Conservation (phyloP, 2,797 vertebrate genomes). For the Austrolebias charrua region DNA sequence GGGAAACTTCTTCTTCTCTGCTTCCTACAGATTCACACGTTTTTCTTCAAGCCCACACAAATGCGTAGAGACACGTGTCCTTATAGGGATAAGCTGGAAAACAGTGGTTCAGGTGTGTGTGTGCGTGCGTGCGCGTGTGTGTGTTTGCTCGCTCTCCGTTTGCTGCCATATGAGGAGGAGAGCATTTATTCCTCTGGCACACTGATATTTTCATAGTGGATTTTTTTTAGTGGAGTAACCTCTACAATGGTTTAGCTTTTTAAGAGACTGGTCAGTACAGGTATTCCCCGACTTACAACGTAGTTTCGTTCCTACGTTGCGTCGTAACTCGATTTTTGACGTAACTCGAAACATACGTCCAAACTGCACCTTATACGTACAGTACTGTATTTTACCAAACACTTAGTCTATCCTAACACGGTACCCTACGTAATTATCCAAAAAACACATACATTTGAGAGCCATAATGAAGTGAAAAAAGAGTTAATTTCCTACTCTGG, state of each 20-base stretch:
- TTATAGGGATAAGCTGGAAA: slow-evolving; percentile 16
- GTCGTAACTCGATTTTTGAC: too few relatives aligned
- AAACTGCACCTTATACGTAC: too few relatives aligned
- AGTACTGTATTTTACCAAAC: too few relatives aligned
- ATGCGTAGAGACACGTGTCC: slow-evolving; percentile 22
- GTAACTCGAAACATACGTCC: too few relatives aligned
- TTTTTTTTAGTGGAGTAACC: neutral
- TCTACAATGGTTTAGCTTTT: neutral
- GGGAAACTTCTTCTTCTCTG: slow-evolving; percentile 28
- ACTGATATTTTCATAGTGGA: slow-evolving; percentile 2
- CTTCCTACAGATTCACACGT: slow-evolving; percentile 37
- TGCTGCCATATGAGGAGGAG: slow-evolving; percentile 12
- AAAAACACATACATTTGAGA: too few relatives aligned
- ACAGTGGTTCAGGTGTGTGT: slow-evolving; percentile 3
- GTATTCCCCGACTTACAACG: too few relatives aligned
- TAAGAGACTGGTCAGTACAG: neutral
- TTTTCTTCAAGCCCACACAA: slow-evolving; percentile 45
- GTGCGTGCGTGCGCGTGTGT: too few relatives aligned
- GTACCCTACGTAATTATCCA: too few relatives aligned
- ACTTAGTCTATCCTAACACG: too few relatives aligned
- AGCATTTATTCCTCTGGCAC: slow-evolving; percentile 1
- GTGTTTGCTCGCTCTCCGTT: slow-evolving; percentile 9
- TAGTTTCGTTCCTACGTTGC: too few relatives aligned
- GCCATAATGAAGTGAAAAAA: too few relatives aligned
- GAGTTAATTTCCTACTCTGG: too few relatives aligned